Base-by-base conservation (phyloP, 1,140 invertebrate genomes). In the Schlechtendalia chinensis region DNA sequence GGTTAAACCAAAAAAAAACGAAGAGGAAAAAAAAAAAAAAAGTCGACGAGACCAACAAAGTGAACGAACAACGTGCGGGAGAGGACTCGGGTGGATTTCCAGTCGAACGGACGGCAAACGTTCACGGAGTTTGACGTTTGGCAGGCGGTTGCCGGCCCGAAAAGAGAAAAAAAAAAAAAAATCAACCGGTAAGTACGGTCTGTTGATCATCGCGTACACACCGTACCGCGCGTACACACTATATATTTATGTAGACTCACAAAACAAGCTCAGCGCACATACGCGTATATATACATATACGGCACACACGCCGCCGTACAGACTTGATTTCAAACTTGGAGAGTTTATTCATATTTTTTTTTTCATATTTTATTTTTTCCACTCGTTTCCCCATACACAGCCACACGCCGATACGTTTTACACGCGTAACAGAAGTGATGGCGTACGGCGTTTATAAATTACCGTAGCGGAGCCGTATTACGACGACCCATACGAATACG, bases 41-140 rank as follows among this genome's bases (percentile, higher is more conserved):
- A 59, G 59, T 12, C 53, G 29, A 47, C 45, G 75, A 79, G 75
- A 79, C 75, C 75, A 79, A 79, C 75, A 61, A 79, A 79, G 75
- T 59, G 75, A 79, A 59, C 32, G 32, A 39, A 8, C 3, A 39
- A 8, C 32, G 32, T 39, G 32, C 32, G 32, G 32, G 3, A 8
- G 75, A 63, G 75, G 75, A 63, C 75, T 79, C 47, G 75, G 75
- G 75, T 79, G 75, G 75, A 79, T 79, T 79, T 79, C 75, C 75
- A 79, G 32, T 59, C 22, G 75, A 79, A 79, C 45, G 75, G 27
- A 50, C 56, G 32, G 58, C 75, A 19, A 27, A 58, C 58, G 56
- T 79, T 79, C 75, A 79, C 63, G 61, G 75, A 58, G 75, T 79
- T 79, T 79, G 56, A 59, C 63, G 75, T 79, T 79, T 79, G 75